Evolutionary conservation across 2,113 vertebrate species (phyloP), one percentile per base, ranked within the genome.

Genomic region (Mungos mungo): DNA sequence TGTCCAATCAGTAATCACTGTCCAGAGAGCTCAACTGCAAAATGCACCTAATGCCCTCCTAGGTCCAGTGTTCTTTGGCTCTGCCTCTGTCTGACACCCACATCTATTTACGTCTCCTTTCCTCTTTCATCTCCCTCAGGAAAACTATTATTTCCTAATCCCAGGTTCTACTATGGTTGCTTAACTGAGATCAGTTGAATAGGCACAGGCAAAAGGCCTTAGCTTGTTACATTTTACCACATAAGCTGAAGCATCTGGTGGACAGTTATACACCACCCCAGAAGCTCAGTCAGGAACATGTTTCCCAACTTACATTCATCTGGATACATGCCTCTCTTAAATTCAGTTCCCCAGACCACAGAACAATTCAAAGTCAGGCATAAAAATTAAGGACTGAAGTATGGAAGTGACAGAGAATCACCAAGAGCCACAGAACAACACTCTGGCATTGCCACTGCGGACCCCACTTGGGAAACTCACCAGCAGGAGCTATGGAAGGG

Each of bases 401-500:
- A 94, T 18, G 96, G 69, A 84, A 96, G 76, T 84, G 33, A 95
- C 25, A 93, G 94, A 95, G 89, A 94, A 90, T 38, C 71, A 81
- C 76, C 88, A 88, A 84, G 68, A 63, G 89, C 83, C 84, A 96
- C 65, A 96, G 88, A 80, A 94, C 57, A 94, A 89, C 65, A 98
- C 29, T 66, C 63, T 84, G 84, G 87, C 87, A 97, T 83, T 93
- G 88, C 92, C 84, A 93, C 1, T 89, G 90, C 92, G 96, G 72
- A 95, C 92, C 92, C 95, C 92, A 57, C 90, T 66, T 88, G 52
- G 66, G 80, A 94, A 92, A 98, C 99, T 54, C 97, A 99, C 99
- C 99, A 0, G 98, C 33, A 57, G 98, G 98, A 95, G 99, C 98
- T 72, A 98, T 98, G 90, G 98, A 90, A 21, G 99, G 98, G 0